Evolutionary conservation across 2,113 vertebrate genomes (phyloP), one percentile per base, ranked within the genome.

Genomic region (Mormyrus lacerda): DNA sequence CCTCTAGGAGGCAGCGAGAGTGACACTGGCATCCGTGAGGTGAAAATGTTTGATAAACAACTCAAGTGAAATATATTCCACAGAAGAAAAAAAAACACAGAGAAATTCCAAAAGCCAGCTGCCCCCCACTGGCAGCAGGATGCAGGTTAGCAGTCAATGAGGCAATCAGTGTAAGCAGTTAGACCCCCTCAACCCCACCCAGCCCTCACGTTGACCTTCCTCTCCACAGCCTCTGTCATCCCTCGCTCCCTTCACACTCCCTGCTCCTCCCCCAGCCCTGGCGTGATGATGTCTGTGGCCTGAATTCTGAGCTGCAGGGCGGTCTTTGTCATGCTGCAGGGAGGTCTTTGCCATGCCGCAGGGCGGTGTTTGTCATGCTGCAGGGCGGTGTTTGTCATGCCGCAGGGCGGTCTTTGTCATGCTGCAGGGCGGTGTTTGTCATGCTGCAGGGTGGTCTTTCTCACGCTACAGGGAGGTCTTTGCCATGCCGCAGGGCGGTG

Each of bases 11-110:
- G 85, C 55, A 85, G 65, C 87, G 79, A 39, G 48, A 85, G 85
- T 45, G 55, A 61, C 42, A 31, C 47, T 45, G 89, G 35, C 61
- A 39, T 31, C 13, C 4, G 17, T 1, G 88, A 90, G 92, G 92
- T 93, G 90, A 94, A 87, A 90, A 90, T 48, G 89, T 90, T 89
- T 83, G 24, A 79, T 53, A 79, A 85, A 86, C 15, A 19, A 13
- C 47, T 24, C 17, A 19, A 19, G 24, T 9, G 9, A 53, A 53
- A 86, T 48, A 50, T 51, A 42, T 9, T 10, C n/a, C 48, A 53
- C 13, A 19, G 44, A 47, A 47, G 17, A 87, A 87, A 79, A 35
- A 39, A 76, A 58, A 45, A 51, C 13, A 3, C 31, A 39, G 31
- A 76, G 15, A 79, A 79, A 79, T 79, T 35, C 6, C 35, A 79